phyloP scores from a whole-genome alignment of 1,140 invertebrate genomes.

The Psix sp. region DNA sequence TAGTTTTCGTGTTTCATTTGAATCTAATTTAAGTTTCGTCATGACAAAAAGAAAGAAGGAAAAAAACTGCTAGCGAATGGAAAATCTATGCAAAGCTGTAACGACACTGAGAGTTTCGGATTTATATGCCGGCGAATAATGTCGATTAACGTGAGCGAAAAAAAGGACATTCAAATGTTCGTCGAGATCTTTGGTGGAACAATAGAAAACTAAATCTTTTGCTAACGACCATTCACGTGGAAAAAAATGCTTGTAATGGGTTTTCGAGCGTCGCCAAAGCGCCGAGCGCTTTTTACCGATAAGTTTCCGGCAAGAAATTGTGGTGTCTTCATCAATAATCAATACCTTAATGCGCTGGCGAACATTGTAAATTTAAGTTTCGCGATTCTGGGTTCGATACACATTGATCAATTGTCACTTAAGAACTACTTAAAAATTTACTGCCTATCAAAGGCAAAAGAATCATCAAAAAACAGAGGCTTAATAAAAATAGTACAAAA shows the following conservation, averaged over 20 bases:
- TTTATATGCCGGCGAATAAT: not conserved
- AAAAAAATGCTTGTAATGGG: slow-evolving; percentile 51
- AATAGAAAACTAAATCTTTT: slow-evolving; percentile 50
- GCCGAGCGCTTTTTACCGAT: slow-evolving; percentile 24
- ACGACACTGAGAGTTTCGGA: slow-evolving; percentile 3
- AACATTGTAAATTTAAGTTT: slow-evolving; percentile 15
- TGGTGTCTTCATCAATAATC: slow-evolving; percentile 50
- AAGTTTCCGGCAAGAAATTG: slow-evolving; percentile 38
- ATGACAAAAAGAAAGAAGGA: too few species aligned
- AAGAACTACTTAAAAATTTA: too few species aligned
- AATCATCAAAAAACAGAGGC: too few species aligned
- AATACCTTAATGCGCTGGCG: slow-evolving; percentile 35
- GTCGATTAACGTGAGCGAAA: slow-evolving; percentile 23
- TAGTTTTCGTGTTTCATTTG: too few species aligned
- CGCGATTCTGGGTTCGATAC: too few species aligned
- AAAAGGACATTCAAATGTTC: slow-evolving; percentile 41
- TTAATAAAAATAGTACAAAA: too few species aligned
- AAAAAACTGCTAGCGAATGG: not conserved
- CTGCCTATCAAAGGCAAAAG: too few species aligned
- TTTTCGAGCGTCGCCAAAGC: slow-evolving; percentile 26
- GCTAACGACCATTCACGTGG: slow-evolving; percentile 46
- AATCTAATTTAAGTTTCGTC: too few species aligned
- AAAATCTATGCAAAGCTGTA: slow-evolving; percentile 9
- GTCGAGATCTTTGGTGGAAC: slow-evolving; percentile 32
- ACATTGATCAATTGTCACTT: too few species aligned